Evolutionary conservation across 2,113 vertebrate genomes (phyloP), one percentile per base, ranked within the genome.

Genomic region (Stigmatopora argus): DNA sequence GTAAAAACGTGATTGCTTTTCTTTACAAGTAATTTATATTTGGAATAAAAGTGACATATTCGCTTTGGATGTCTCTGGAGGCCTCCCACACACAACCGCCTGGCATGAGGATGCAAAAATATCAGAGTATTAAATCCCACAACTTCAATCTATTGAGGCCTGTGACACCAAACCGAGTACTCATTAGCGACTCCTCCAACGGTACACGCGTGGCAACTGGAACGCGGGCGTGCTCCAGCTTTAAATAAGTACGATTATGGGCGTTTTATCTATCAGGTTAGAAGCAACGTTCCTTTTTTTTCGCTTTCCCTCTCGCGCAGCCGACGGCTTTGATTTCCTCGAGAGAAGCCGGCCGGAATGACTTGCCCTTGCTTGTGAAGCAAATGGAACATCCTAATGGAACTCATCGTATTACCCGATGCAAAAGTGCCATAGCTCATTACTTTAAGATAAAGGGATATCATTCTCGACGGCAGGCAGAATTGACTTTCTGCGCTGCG

Each of bases 401-500:
- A 97, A 96, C 91, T 96, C 94, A 95, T 94, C 93, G 94, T 93
- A 94, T 96, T 95, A 96, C 94, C 92, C 93, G 91, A 93, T 94
- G 94, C 94, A 93, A 93, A 95, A 96, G 93, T 97, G 95, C 95
- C 96, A 98, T 94, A 96, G 95, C 95, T 97, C 95, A 98, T 98
- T 98, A 98, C 94, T 94, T 94, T 94, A 95, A 96, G 95, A 97
- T 97, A 97, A 98, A 98, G 95, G 96, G 94, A 96, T 96, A 98
- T 98, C 95, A 95, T 92, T 96, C 94, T 91, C 93, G 96, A 97
- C 96, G 93, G 95, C 92, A 88, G 96, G 94, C 96, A 97, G 95
- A 96, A 97, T 97, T 97, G 96, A 97, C 95, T 98, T 96, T 98
- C 93, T 93, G 92, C 91, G 92, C 92, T 91, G 91, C 89, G 92